phyloP scores from a whole-genome alignment of 2,113 vertebrate genomes.

The Brachionichthys hirsutus region DNA sequence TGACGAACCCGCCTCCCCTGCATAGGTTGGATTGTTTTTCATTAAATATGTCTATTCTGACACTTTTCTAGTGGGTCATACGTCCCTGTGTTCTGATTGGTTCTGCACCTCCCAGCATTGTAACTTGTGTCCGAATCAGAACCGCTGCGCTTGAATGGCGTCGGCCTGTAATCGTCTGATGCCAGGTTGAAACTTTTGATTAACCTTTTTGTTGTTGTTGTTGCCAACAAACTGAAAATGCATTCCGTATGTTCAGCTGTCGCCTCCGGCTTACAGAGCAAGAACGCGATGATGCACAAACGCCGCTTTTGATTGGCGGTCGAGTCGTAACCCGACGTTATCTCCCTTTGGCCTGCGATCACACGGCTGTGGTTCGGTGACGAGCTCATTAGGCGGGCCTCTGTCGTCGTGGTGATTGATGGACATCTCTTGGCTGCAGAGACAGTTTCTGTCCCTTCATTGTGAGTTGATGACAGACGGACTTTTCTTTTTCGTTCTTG shows the following conservation, averaged over 20 bases:
- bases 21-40: too few species aligned
- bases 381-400: conserved; percentile 36
- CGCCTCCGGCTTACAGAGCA: neutral
- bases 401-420: conserved; percentile 44
- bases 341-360: conserved; percentile 7
- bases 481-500: conserved; percentile 24
- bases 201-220: too few species aligned
- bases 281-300: neutral
- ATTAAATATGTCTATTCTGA: too few species aligned
- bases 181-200: too few species aligned
- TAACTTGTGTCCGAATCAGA: too few species aligned
- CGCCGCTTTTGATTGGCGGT: neutral
- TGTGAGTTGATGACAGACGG: conserved; percentile 54
- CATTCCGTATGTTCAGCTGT: neutral
- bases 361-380: neutral
- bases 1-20: too few species aligned
- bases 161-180: too few species aligned
- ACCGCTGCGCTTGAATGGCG: too few species aligned
- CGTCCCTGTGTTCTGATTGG: too few species aligned
- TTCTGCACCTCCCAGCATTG: too few species aligned
- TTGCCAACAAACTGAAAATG: too few species aligned
- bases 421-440: conserved; percentile 21
- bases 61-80: too few species aligned
- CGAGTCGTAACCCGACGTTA: conserved; percentile 1
- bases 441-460: conserved; percentile 41